These are phyloP conservation scores for Leptestheria dahalacensis DNA, from an alignment of 1,140 invertebrate species.

Conservation along the genomic window DNA sequence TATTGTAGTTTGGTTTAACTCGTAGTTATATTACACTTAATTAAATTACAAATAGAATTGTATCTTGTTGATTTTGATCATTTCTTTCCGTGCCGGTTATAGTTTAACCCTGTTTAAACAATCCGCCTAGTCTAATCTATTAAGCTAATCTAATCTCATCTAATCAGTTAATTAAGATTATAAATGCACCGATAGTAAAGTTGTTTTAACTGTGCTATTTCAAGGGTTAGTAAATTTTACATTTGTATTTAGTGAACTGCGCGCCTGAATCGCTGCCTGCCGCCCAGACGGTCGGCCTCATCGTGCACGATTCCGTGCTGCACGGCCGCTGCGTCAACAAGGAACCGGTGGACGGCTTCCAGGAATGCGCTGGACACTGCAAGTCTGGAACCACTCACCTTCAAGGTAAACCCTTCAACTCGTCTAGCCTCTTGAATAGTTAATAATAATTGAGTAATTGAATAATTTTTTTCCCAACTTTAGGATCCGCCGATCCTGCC, in stretches of 20 bases:
- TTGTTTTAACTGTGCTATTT: background rate
- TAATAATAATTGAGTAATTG: no score
- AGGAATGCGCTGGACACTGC: conserved; percentile 22
- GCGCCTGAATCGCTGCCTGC: conserved; percentile 18
- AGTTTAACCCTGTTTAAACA: no score
- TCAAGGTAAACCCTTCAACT: conserved; percentile 21
- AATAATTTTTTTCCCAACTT: no score
- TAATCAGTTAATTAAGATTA: background rate
- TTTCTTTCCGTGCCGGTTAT: no score
- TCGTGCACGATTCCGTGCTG: conserved; percentile 17
- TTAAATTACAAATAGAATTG: no score
- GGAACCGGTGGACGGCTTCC: conserved; percentile 19
- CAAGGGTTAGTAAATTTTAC: background rate
- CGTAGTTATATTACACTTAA: no score
- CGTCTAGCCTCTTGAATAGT: no score
- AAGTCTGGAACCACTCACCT: conserved; percentile 21
- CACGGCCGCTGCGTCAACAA: conserved; percentile 22
- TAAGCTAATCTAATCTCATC: conserved; percentile 10
- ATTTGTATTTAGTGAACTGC: conserved; percentile 20
- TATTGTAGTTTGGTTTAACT: no score
- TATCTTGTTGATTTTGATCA: no score
- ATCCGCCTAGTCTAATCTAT: no score
- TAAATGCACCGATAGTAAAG: background rate
- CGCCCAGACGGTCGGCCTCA: conserved; percentile 21
- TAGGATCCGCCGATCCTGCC: conserved; percentile 6